A percentile compares a stretch with the other conserved stretches of the same genome.
Evolutionary conservation across 2,888 invertebrate genomes (phyloP).

Genomic region (Brassicogethes aeneus): DNA sequence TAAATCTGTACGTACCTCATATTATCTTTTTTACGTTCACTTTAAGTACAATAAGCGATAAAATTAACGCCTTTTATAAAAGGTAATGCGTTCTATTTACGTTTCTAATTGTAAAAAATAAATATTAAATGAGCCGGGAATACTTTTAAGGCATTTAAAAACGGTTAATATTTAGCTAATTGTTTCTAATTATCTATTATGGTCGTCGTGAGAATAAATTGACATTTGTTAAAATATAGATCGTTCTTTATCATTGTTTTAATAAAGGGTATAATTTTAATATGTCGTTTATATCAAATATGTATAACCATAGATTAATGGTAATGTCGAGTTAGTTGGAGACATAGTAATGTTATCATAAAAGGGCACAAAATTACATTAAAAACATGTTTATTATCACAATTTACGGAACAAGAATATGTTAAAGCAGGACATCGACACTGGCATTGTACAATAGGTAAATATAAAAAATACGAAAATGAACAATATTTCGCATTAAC

Average conservation of each 20-base stretch:
- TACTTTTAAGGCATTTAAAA: neutral
- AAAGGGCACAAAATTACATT: conserved; percentile 32
- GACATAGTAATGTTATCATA: conserved; percentile 23
- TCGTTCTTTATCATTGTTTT: conserved; percentile 10
- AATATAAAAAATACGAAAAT: conserved; percentile 12
- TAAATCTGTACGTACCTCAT: neutral
- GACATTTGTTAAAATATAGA: conserved; percentile 16
- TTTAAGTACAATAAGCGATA: too few species aligned
- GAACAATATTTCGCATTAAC: conserved; percentile 12
- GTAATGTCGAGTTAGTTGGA: conserved; percentile 17
- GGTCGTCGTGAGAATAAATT: conserved; percentile 18
- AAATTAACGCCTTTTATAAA: too few species aligned
- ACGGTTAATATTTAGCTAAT: neutral
- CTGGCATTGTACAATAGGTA: conserved; percentile 24
- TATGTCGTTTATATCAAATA: conserved; percentile 10
- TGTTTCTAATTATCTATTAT: neutral
- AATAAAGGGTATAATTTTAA: conserved; percentile 9
- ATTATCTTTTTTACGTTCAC: neutral
- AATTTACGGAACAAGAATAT: conserved; percentile 33
- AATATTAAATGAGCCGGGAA: neutral
- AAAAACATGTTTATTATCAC: conserved; percentile 42
- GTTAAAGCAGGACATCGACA: conserved; percentile 21
- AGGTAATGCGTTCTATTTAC: neutral
- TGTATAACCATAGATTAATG: conserved; percentile 16
- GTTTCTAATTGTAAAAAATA: neutral